Base-by-base conservation (phyloP, 2,888 invertebrate species). In the Byasa hedistus region DNA sequence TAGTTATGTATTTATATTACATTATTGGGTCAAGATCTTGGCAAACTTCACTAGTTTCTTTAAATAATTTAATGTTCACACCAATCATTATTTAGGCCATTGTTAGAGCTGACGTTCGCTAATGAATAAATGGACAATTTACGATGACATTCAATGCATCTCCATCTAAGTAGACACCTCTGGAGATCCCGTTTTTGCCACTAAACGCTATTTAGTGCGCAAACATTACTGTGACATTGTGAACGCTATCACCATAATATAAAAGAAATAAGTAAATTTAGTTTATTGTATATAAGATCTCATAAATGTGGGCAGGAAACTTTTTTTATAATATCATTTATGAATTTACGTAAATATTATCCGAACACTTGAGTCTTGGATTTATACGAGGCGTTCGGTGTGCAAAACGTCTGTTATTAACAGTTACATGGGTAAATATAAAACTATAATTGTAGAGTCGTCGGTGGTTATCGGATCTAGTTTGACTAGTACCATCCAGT, bases 401-500 rank as follows among this genome's bases (percentile, higher is more conserved):
- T 8, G 17, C 36, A 27, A 48, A n/a, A 44, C 44, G 56, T 5
- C 48, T 57, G 39, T 44, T 44, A 44, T 55, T 36, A 66, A 63
- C 63, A 62, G 66, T 63, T 66, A 66, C 23, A 62, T 54, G 44
- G 23, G 51, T 44, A 62, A 59, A 66, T 63, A 66, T 52, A 56
- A 63, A 44, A 57, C 55, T 63, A 62, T 51, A 55, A 66, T 48
- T 54, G 57, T 36, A 57, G n/a, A 21, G 10, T 19, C 44, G 32
- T 21, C 36, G 54, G 32, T 62, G 51, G 52, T 61, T 51, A 51
- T 57, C 27, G 51, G 57, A 39, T 64, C 67, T 57, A 17, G 67
- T 64, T 57, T 44, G 67, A 67, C 67, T 60, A 60, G 64, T 64
- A 64, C 52, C 48, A 64, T 63, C 64, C 22, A 60, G 67, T 64